Evolutionary conservation across 2,797 vertebrate species (phyloP), one percentile per base, ranked within the genome.

Genomic region (Argya squamiceps): DNA sequence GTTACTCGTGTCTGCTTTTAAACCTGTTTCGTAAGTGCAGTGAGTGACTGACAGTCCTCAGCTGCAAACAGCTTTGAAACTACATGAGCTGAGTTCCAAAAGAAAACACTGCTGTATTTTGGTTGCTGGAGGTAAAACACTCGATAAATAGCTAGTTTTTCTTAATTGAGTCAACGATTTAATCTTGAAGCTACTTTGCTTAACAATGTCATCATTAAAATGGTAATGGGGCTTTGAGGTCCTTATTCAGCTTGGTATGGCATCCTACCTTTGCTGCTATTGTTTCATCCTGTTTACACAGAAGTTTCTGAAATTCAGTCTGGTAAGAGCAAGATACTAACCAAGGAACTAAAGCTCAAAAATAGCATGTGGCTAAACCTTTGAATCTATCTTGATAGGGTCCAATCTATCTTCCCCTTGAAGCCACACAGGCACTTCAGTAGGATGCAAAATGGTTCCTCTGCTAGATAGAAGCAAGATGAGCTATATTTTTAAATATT

Each of bases 11-110:
- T 84, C 84, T 84, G 76, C 89, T 88, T 97, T 78, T 92, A 97
- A 97, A 98, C 95, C 97, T 96, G 97, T 97, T 97, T 55, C 81
- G 92, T 97, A 92, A 93, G 95, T 96, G 88, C 93, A 89, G 87
- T 16, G 59, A 97, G 83, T 77, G 92, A 82, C 82, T 95, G 94
- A 85, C 78, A 68, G 49, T 90, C 87, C 89, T 96, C 89, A 97
- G 94, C 83, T 94, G 93, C 81, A 96, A 93, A 70, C 55, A 85
- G 83, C 81, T 97, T 94, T 96, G 83, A 97, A 97, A 96, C 88
- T 60, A 36, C 49, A 8, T 20, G 74, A 81, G 29, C 36, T 3
- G 29, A 79, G 59, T 73, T 89, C 83, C 44, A 84, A 85, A 94
- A 94, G 91, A 73, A 83, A 96, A 92, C 30, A 15, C 44, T 49